Conservation (phyloP, 2,113 vertebrate genomes). For the Paracanthobrama guichenoti region DNA sequence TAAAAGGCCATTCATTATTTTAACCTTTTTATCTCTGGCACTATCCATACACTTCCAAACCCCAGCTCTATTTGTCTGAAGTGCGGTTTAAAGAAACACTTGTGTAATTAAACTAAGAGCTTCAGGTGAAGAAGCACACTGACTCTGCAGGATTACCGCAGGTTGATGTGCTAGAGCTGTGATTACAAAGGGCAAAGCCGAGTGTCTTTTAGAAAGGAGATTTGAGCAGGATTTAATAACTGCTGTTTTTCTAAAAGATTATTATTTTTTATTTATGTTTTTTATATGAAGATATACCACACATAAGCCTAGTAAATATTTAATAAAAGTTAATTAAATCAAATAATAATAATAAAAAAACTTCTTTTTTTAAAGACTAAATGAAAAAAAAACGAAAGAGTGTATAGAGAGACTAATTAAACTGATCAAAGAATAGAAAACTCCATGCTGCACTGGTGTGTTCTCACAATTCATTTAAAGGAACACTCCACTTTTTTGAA, state of each 20-base stretch:
- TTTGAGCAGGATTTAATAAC: neutral
- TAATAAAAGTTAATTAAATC: neutral
- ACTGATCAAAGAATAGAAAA: neutral
- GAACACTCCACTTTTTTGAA: too few relatives aligned
- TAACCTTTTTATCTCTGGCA: slow-evolving; percentile 54
- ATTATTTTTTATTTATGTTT: neutral
- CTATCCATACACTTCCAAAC: slow-evolving; percentile 40
- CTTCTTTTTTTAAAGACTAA: too few relatives aligned
- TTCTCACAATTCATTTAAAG: neutral
- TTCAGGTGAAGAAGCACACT: slow-evolving; percentile 38
- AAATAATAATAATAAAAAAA: neutral
- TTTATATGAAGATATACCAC: neutral
- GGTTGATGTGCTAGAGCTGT: slow-evolving; percentile 21
- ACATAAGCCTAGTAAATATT: neutral
- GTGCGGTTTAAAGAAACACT: slow-evolving; percentile 45
- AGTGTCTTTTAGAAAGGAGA: neutral
- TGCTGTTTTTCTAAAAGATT: neutral
- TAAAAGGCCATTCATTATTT: slow-evolving; percentile 63
- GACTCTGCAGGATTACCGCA: slow-evolving; percentile 44
- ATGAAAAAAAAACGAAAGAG: too few relatives aligned
- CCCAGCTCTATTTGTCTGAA: slow-evolving; percentile 42
- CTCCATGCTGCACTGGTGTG: neutral
- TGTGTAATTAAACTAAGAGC: slow-evolving; percentile 47
- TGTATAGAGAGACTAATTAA: neutral
- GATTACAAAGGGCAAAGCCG: neutral